Conservation (phyloP, 2,113 vertebrate species). For the Platycercus adscitus region DNA sequence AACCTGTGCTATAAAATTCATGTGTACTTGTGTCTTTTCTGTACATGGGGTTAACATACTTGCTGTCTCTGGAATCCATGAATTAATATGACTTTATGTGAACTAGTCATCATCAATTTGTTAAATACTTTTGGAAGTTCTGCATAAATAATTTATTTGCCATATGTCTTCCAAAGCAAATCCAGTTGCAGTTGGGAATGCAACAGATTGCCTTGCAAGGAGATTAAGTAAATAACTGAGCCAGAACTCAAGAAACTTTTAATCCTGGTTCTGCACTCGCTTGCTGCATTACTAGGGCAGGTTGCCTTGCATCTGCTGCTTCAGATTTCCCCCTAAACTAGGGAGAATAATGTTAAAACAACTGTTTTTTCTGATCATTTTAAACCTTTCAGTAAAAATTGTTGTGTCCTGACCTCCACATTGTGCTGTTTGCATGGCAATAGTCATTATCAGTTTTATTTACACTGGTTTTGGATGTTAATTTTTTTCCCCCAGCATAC, state of each 20-base stretch:
- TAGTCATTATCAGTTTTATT: neutral
- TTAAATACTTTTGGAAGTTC: neutral
- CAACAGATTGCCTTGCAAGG: neutral
- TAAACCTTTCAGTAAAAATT: neutral
- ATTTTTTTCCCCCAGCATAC: neutral
- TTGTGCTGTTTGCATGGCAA: neutral
- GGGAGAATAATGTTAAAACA: neutral
- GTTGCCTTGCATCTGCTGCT: neutral
- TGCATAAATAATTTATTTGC: neutral
- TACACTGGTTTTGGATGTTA: neutral
- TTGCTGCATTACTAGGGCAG: neutral
- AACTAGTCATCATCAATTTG: neutral
- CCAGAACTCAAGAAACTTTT: neutral
- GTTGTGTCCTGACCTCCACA: neutral
- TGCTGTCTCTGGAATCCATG: neutral
- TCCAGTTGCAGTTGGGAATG: neutral
- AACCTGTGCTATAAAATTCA: neutral
- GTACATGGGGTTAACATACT: neutral
- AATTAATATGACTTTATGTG: neutral
- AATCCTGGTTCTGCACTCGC: neutral
- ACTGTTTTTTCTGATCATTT: neutral
- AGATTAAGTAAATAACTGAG: neutral
- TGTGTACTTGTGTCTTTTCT: neutral
- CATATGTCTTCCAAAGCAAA: neutral
- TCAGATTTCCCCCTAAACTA: neutral